Conservation (phyloP, 2,797 vertebrate genomes). For the Sciurus carolinensis region DNA sequence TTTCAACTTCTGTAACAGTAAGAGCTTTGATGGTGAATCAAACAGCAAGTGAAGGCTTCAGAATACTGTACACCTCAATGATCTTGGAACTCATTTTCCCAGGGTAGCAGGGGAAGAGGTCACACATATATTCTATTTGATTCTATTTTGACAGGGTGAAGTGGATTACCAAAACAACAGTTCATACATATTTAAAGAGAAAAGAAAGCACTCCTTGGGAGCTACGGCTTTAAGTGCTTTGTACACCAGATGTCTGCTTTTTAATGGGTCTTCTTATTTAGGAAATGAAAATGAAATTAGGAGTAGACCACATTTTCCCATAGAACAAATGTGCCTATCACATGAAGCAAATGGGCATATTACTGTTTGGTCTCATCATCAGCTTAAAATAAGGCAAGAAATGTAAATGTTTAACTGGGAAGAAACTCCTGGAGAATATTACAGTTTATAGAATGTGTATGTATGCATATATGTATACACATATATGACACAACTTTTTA, state of each 20-base stretch:
- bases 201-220: slow-evolving; percentile 88
- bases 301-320: slow-evolving; percentile 71
- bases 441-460: neutral
- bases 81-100: slow-evolving; percentile 77
- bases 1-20: neutral
- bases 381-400: slow-evolving; percentile 21
- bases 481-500: too few relatives aligned
- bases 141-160: slow-evolving; percentile 91
- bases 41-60: slow-evolving; percentile 51
- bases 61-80: slow-evolving; percentile 45
- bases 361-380: neutral
- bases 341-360: slow-evolving; percentile 68
- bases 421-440: neutral
- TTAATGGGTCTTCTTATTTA: slow-evolving; percentile 89
- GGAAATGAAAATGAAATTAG: slow-evolving; percentile 93
- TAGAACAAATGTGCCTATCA: slow-evolving; percentile 69
- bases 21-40: slow-evolving; percentile 13
- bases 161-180: slow-evolving; percentile 88
- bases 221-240: slow-evolving; percentile 85
- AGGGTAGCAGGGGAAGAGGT: slow-evolving; percentile 78
- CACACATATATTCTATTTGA: slow-evolving; percentile 86
- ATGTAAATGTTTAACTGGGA: neutral
- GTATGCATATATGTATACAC: neutral
- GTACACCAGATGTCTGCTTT: slow-evolving; percentile 92
- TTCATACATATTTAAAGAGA: slow-evolving; percentile 93